Conservation (phyloP, 2,888 invertebrate species). For the Eurytoma californica region DNA sequence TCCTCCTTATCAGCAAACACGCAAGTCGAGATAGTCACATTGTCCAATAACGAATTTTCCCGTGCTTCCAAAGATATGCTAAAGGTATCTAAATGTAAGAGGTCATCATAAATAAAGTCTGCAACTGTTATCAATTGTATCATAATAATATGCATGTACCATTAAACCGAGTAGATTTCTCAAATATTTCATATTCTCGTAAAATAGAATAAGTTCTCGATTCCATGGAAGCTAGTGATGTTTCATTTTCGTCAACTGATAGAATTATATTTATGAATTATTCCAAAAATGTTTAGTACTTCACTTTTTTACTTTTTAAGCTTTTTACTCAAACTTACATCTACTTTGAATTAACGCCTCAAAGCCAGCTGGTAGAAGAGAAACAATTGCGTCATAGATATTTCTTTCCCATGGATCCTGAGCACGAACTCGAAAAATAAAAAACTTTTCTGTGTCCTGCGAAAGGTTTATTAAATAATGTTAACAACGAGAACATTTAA, state of each 20-base stretch:
- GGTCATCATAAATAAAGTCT: too few relatives aligned
- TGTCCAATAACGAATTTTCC: too few relatives aligned
- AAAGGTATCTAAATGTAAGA: too few relatives aligned
- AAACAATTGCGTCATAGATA: slow-evolving; percentile 59
- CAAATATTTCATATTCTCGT: slow-evolving; percentile 13
- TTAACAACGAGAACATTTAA: too few relatives aligned
- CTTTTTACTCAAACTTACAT: background rate
- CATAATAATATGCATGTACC: background rate
- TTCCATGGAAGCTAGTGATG: background rate
- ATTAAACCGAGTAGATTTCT: background rate
- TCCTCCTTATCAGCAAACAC: too few relatives aligned
- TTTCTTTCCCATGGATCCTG: slow-evolving; percentile 60
- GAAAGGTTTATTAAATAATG: too few relatives aligned
- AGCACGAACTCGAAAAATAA: slow-evolving; percentile 63
- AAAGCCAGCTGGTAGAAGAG: slow-evolving; percentile 56
- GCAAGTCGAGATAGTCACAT: too few relatives aligned
- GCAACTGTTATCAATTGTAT: too few relatives aligned
- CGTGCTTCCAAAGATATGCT: too few relatives aligned
- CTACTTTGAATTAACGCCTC: background rate
- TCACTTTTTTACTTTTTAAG: background rate
- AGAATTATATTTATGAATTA: background rate
- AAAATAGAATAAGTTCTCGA: slow-evolving; percentile 22
- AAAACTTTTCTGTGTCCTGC: slow-evolving; percentile 53
- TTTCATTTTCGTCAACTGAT: background rate
- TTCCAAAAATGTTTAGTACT: background rate